Evolutionary conservation across 1,140 invertebrate genomes (phyloP).

Genomic region (Musca domestica): DNA sequence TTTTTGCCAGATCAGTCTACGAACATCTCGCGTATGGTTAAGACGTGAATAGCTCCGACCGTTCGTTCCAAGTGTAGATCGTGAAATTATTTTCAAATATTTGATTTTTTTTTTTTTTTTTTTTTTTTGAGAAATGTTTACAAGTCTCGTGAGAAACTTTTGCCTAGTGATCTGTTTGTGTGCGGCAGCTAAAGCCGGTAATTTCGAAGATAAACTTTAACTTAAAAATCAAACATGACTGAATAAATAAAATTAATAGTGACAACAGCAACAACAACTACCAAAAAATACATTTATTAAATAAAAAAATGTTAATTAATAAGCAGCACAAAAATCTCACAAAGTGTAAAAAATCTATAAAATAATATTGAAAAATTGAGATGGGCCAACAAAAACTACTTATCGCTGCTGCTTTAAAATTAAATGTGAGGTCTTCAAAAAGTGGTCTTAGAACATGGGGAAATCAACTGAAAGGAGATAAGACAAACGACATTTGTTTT

Average conservation of each 20-base stretch:
- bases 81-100: too few relatives aligned
- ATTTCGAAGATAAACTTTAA: neutral
- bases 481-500: too few relatives aligned
- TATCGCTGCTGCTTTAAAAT: too few relatives aligned
- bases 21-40: too few relatives aligned
- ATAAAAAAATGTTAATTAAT: neutral
- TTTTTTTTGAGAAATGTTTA: too few relatives aligned
- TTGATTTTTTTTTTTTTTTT: too few relatives aligned
- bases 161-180: constrained; percentile 1
- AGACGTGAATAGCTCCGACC: too few relatives aligned
- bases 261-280: neutral
- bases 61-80: too few relatives aligned
- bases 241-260: constrained; percentile 1
- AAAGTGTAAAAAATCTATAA: neutral
- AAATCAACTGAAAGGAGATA: too few relatives aligned
- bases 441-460: too few relatives aligned
- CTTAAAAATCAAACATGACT: neutral
- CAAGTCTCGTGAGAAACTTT: constrained; percentile 1
- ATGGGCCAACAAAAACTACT: neutral
- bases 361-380: neutral
- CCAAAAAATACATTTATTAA: neutral
- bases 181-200: constrained; percentile 9
- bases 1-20: too few relatives aligned
- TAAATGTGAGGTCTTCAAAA: too few relatives aligned
- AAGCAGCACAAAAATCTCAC: neutral